A percentile compares a stretch with the other conserved stretches of the same genome.
Conservation (phyloP, 2,113 vertebrate genomes). For the Naja naja region DNA sequence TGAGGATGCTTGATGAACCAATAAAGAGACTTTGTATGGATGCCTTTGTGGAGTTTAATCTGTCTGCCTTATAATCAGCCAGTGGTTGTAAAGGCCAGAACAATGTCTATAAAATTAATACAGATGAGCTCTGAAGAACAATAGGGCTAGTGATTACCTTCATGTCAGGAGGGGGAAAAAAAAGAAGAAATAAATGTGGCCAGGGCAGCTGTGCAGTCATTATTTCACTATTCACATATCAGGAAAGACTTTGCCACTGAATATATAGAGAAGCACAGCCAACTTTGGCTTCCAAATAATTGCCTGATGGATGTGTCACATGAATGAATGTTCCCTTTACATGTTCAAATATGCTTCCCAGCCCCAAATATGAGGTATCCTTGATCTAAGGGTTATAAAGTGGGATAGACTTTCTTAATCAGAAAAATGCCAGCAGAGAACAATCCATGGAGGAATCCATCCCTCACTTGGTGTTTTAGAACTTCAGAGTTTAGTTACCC, state of each 20-base stretch:
- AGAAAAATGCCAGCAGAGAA: background rate
- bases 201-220: background rate
- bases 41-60: no score
- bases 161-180: background rate
- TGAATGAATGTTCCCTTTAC: background rate
- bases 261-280: background rate
- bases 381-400: background rate
- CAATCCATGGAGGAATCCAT: background rate
- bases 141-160: background rate
- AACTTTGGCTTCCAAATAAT: background rate
- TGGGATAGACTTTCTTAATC: background rate
- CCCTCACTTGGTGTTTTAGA: background rate
- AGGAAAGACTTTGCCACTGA: background rate
- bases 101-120: background rate
- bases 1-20: no score
- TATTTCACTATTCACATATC: background rate
- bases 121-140: background rate
- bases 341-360: background rate
- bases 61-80: no score
- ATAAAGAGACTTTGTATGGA: no score
- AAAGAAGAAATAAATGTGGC: background rate
- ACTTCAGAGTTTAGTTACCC: background rate
- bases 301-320: background rate
- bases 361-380: background rate
- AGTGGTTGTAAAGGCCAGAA: no score